Evolutionary conservation across 35 echinoderm and acorn worm genomes (phyloP).

Genomic region (Amphiura filiformis): DNA sequence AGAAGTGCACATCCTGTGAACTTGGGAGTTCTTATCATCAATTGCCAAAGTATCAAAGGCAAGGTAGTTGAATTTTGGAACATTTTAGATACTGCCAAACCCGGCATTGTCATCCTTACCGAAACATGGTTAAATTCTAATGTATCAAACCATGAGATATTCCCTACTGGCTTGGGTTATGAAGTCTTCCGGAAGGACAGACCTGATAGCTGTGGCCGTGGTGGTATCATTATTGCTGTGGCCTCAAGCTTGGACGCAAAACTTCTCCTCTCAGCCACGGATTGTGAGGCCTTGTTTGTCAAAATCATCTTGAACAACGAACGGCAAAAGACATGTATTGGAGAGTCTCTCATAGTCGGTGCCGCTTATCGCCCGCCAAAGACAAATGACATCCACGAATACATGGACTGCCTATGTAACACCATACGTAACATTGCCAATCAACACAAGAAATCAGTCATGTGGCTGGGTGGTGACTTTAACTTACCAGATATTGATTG

Average conservation of each 20-base stretch:
- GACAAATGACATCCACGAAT: conserved; percentile 26
- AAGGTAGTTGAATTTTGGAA: conserved; percentile 15
- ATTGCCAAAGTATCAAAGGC: neutral
- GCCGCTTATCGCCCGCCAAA: conserved; percentile 33
- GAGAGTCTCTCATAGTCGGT: conserved; percentile 26
- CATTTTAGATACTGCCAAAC: conserved; percentile 23
- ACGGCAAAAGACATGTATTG: neutral
- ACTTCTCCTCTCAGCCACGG: conserved; percentile 2
- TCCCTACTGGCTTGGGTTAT: conserved; percentile 16
- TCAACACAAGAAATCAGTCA: conserved; percentile 34
- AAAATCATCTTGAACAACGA: neutral
- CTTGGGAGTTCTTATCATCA: neutral
- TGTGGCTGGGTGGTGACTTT: conserved; percentile 51
- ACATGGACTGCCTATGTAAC: conserved; percentile 33
- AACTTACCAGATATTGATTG: conserved; percentile 50
- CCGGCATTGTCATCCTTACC: conserved; percentile 21
- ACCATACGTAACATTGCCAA: neutral
- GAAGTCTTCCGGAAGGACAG: conserved; percentile 23
- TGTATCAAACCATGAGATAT: conserved; percentile 10
- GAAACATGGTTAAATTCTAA: conserved; percentile 25
- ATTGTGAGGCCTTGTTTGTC: conserved; percentile 15
- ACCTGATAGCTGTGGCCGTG: neutral
- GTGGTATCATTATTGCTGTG: conserved; percentile 23
- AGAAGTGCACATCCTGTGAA: too few species aligned
- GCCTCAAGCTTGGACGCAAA: neutral